These are phyloP conservation scores for Pipa parva DNA, from an alignment of 2,113 vertebrate genomes.

Conservation along the genomic window DNA sequence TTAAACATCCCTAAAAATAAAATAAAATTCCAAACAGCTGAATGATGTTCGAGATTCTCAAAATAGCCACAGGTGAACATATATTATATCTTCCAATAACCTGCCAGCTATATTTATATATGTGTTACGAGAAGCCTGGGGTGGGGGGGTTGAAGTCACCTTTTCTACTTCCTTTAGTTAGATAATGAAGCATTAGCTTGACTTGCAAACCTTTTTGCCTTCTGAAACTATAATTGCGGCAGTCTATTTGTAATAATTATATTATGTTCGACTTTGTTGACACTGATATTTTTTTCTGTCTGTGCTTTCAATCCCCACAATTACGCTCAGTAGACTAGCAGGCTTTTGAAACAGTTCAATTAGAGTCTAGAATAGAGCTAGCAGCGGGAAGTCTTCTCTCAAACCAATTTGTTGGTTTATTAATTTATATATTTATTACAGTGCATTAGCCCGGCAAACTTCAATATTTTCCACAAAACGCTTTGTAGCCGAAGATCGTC, in stretches of 20 bases:
- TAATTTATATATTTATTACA: conserved; percentile 19
- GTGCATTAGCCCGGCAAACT: background rate
- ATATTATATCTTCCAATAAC: background rate
- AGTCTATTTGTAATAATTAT: conserved; percentile 8
- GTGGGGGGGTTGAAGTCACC: background rate
- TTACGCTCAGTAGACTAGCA: conserved; percentile 2
- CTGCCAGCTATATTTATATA: background rate
- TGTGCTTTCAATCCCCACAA: conserved; percentile 8
- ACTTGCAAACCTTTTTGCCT: background rate
- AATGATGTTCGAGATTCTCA: background rate
- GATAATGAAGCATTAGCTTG: conserved; percentile 3
- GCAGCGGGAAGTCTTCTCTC: conserved; percentile 1
- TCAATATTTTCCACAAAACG: background rate
- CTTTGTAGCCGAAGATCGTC: background rate
- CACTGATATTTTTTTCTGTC: conserved; percentile 7
- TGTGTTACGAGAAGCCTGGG: background rate
- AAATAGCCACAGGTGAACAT: background rate
- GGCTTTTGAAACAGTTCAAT: conserved; percentile 18
- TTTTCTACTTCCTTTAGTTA: background rate
- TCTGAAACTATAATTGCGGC: conserved; percentile 11
- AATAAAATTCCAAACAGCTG: too few species aligned
- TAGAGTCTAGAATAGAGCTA: conserved; percentile 2
- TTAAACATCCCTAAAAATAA: too few species aligned
- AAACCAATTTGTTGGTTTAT: conserved; percentile 4
- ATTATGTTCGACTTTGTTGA: conserved; percentile 23